These are phyloP conservation scores for Mohoua ochrocephala DNA, from an alignment of 2,113 vertebrate genomes.

Conservation along the genomic window DNA sequence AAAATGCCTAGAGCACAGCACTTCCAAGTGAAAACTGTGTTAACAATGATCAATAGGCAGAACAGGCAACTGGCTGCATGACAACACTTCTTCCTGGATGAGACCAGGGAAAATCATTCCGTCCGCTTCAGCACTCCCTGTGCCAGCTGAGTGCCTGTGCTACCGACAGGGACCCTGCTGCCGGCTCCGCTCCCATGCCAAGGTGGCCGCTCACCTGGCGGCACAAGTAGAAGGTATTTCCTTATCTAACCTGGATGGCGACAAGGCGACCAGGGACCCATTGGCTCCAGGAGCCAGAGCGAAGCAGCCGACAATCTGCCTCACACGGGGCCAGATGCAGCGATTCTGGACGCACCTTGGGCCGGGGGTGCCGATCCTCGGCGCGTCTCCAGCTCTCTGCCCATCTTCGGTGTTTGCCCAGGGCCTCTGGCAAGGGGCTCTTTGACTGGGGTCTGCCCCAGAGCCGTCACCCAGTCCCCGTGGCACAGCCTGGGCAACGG, in stretches of 20 bases:
- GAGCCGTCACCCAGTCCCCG: rapidly evolving
- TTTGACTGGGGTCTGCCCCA: rapidly evolving
- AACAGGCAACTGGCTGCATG: not conserved
- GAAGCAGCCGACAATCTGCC: rapidly evolving
- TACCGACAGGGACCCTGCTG: not conserved
- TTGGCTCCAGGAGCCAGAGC: not conserved
- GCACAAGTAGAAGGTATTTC: not conserved
- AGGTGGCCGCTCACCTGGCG: not conserved
- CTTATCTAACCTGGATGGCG: not conserved
- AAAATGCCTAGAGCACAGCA: not conserved
- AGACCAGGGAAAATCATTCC: not conserved
- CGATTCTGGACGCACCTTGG: rapidly evolving
- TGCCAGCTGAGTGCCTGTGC: not conserved
- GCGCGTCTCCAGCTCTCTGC: rapidly evolving
- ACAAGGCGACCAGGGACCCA: not conserved
- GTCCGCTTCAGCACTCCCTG: rapidly evolving
- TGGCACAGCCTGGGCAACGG: rapidly evolving
- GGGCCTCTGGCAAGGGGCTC: not conserved
- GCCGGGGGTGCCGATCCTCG: rapidly evolving
- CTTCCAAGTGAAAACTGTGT: not conserved
- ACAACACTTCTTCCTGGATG: not conserved
- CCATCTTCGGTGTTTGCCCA: rapidly evolving
- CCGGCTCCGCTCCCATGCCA: rapidly evolving
- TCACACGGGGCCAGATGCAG: rapidly evolving
- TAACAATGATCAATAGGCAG: not conserved